Conservation (phyloP, 2,797 vertebrate species). For the Lindbergichthys nudifrons region DNA sequence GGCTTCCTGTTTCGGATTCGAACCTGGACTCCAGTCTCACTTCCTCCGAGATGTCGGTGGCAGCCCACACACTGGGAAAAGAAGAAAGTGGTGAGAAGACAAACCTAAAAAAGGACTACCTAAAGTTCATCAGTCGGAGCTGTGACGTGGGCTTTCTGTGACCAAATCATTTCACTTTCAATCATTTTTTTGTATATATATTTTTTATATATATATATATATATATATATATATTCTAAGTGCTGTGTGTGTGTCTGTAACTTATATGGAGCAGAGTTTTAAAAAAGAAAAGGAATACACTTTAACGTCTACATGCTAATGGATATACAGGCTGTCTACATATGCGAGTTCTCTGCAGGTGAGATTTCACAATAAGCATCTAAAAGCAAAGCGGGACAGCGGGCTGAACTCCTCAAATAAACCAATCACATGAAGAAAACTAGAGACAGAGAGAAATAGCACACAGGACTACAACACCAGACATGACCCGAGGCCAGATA, state of each 20-base stretch:
- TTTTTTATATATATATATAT: neutral
- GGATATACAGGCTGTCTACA: constrained; percentile 25
- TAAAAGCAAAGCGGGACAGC: constrained; percentile 43
- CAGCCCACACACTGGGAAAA: constrained; percentile 89
- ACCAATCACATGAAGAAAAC: constrained; percentile 5
- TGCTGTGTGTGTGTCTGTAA: constrained; percentile 20
- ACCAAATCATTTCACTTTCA: constrained; percentile 40
- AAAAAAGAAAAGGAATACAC: neutral
- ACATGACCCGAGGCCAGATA: neutral
- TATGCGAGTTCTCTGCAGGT: neutral
- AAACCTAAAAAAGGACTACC: neutral
- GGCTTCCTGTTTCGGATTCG: constrained; percentile 89
- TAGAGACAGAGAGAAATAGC: neutral
- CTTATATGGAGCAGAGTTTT: constrained; percentile 1
- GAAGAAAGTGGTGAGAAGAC: constrained; percentile 35
- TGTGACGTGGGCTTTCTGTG: constrained; percentile 23
- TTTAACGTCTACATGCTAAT: constrained; percentile 54
- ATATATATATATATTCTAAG: neutral
- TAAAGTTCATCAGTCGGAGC: constrained; percentile 24
- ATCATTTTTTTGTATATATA: too few relatives aligned
- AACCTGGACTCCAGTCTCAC: constrained; percentile 89
- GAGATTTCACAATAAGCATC: constrained; percentile 53
- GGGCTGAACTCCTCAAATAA: neutral
- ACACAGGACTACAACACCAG: neutral
- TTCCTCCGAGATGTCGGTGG: constrained; percentile 85